Percentiles rank a stretch among this genome's conserved stretches.
These are phyloP conservation scores for Spea multiplicata DNA, from an alignment of 2,113 vertebrate genomes.

Conservation along the genomic window DNA sequence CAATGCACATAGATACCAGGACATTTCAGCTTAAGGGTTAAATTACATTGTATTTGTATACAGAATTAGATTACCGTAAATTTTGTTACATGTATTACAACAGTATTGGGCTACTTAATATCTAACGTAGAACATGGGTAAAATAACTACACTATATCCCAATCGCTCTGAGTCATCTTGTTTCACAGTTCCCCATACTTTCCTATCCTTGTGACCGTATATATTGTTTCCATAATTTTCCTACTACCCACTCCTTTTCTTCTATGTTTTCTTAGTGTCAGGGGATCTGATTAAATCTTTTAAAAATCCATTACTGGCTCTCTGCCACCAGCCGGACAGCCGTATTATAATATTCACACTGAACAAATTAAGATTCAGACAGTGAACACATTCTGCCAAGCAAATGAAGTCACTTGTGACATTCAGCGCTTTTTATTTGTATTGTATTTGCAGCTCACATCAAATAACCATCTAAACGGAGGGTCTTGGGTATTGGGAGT, in stretches of 20 bases:
- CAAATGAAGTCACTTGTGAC: neutral
- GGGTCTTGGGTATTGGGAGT: neutral
- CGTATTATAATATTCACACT: neutral
- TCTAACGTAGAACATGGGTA: neutral
- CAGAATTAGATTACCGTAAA: too few relatives aligned
- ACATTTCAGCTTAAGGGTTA: too few relatives aligned
- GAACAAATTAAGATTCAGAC: neutral
- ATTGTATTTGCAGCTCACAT: neutral
- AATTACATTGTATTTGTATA: too few relatives aligned
- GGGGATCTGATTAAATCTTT: neutral
- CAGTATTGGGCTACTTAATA: too few relatives aligned
- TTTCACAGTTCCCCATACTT: conserved; percentile 5
- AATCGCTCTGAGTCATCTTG: conserved; percentile 14
- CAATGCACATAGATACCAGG: too few relatives aligned
- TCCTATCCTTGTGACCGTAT: neutral
- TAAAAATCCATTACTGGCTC: conserved; percentile 1
- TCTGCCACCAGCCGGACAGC: neutral
- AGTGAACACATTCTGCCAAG: neutral
- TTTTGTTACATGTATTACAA: too few relatives aligned
- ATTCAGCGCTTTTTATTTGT: neutral
- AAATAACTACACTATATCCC: neutral
- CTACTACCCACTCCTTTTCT: neutral
- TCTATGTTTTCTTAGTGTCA: neutral
- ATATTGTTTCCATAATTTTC: neutral
- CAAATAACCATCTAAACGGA: neutral